These are phyloP conservation scores for Irena cyanogastra DNA, from an alignment of 2,113 vertebrate genomes.

Conservation along the genomic window DNA sequence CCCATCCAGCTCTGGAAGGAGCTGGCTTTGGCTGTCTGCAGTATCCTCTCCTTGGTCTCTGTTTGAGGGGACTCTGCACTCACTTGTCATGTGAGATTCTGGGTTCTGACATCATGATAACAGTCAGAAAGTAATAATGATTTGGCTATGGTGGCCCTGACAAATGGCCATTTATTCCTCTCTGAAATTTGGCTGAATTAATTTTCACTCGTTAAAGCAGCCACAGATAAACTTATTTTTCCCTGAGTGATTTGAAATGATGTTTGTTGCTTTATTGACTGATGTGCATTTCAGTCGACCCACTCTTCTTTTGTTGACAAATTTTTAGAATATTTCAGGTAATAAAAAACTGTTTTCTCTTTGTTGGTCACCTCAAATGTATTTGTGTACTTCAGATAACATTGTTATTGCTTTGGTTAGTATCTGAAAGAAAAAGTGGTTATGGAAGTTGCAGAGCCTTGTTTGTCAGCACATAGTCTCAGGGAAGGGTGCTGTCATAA, in stretches of 20 bases:
- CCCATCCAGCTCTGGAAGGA: neutral
- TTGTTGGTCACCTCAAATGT: neutral
- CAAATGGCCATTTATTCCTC: neutral
- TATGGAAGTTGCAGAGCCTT: neutral
- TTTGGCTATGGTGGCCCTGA: neutral
- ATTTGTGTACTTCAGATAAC: neutral
- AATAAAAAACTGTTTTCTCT: neutral
- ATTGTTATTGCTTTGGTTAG: neutral
- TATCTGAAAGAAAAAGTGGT: neutral
- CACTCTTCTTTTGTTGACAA: neutral
- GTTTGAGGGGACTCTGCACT: neutral
- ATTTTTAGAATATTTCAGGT: neutral
- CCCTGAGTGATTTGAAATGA: neutral
- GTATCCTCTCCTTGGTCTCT: neutral
- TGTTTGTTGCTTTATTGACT: neutral
- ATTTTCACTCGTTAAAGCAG: constrained; percentile 13
- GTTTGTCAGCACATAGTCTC: neutral
- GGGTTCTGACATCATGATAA: neutral
- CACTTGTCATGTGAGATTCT: neutral
- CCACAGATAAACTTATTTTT: constrained; percentile 7
- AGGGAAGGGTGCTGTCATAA: neutral
- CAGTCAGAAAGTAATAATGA: neutral
- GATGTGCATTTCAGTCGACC: neutral
- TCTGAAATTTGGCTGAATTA: neutral
- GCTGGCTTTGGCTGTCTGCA: neutral